Base-by-base conservation (phyloP, 2,888 invertebrate genomes). In the Ceriagrion tenellum region DNA sequence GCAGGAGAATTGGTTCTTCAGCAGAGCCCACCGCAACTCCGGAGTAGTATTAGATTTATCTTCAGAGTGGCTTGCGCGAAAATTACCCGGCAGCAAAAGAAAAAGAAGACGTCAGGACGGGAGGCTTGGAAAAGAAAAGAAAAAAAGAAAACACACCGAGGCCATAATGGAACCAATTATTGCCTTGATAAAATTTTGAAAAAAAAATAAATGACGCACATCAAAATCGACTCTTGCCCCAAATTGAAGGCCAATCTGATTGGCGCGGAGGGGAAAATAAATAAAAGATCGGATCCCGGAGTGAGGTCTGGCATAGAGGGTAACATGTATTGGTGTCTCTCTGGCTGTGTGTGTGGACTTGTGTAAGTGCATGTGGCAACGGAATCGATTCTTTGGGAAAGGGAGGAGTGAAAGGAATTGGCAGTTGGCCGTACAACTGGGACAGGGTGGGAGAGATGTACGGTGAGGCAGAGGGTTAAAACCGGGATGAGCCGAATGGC, bases 101-200 rank as follows among this genome's bases (percentile, higher is more conserved):
- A 81, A 81, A 35, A 13, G 35, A 35, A 81, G 10, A 81, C 13
- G 26, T 35, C 35, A 35, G 35, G 81, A 81, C 16, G 81, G 3
- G 35, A 81, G 81, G 81, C 8, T 81, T 81, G 12, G 16, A 81
- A 81, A 81, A 81, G 35, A 81, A 81, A 2, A 59, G 20, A 20
- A 81, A 81, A 81, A 81, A 2, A 59, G 20, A 20, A 59, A 59
- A 59, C 59, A 35, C 13, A 8, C 13, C 30, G 8, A 81, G 10
- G 18, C 81, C 81, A 35, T 81, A 81, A 81, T 81, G 81, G 81
- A 81, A 81, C 35, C 81, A 81, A 81, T 81, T 35, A 81, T 81
- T 81, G 81, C 13, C 81, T 0, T 81, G 81, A 35, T 81, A 81
- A 30, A 81, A 81, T 35, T 35, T 81, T n/a, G n/a, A 81, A 81